These are phyloP conservation scores for Scaptomyza reducta DNA, from an alignment of 2,888 invertebrate species.

Conservation along the genomic window DNA sequence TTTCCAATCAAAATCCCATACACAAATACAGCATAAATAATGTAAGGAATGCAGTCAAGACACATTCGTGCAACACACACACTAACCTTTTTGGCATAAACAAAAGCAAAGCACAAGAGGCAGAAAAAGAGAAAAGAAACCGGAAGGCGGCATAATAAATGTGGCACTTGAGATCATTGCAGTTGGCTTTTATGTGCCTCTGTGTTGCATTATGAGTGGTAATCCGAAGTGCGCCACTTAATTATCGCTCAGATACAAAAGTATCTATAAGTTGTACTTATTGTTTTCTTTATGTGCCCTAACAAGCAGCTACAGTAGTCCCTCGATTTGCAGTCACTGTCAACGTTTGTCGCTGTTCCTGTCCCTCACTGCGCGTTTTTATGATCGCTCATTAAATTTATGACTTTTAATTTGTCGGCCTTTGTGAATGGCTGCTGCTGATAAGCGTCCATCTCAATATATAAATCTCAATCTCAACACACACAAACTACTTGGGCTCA, in stretches of 20 bases:
- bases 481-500: conserved; percentile 20
- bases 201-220: conserved; percentile 35
- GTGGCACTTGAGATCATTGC: conserved; percentile 34
- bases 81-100: conserved; percentile 33
- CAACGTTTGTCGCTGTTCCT: conserved; percentile 19
- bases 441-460: conserved; percentile 42
- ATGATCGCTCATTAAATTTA: conserved; percentile 76
- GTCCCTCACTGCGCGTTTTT: conserved; percentile 70
- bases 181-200: conserved; percentile 38
- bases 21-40: conserved; percentile 29
- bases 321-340: conserved; percentile 27
- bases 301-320: conserved; percentile 26
- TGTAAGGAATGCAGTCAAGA: conserved; percentile 35
- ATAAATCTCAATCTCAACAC: conserved; percentile 26
- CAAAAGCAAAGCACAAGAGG: conserved; percentile 24
- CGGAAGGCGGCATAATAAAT: conserved; percentile 49
- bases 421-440: conserved; percentile 40
- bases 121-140: conserved; percentile 3
- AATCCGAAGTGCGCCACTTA: conserved; percentile 57
- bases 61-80: conserved; percentile 11
- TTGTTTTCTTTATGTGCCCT: conserved; percentile 25
- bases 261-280: conserved; percentile 50
- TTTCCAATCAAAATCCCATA: conserved; percentile 10
- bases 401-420: conserved; percentile 73
- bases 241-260: conserved; percentile 55